Base-by-base conservation (phyloP, 2,113 vertebrate genomes). In the Myotis yumanensis region DNA sequence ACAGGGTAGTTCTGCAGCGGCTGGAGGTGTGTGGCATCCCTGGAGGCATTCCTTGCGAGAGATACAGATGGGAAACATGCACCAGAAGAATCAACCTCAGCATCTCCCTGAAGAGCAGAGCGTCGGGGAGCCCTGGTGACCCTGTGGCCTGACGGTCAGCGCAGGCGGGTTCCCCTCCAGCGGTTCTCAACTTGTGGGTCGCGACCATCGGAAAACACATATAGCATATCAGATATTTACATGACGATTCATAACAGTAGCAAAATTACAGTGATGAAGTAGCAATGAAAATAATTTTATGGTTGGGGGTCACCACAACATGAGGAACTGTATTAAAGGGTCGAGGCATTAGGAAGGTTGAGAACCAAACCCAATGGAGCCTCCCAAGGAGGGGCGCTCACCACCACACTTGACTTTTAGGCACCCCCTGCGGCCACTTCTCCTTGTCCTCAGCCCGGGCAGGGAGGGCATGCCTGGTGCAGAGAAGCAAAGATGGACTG, bases 401-500 rank as follows among this genome's bases (percentile, higher is more conserved):
- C 51, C 1, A 66, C 52, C 43, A 52, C 51, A 46, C 66, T 90
- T 91, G 30, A 86, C 62, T 37, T 76, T 14, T 71, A 22, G 23
- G 59, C 2, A 7, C 71, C 1, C 32, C 85, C 22, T 76, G 23
- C 7, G 46, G 48, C 2, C 11, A 8, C 81, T 8, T 57, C 76
- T 95, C 66, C 77, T 89, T 96, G n/a, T 93, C 12, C 16, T 80
- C 18, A 59, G 92, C 22, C 30, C 71, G 46, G 0, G 0, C 12
- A 32, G 9, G 22, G 57, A 5, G 11, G 54, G 84, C 77, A 86
- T 93, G 76, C 7, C 88, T 90, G 59, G 17, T 0, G 18, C 0
- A 95, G 92, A 81, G 89, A 82, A 81, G 89, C 51, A 83, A 54
- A 72, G 72, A 52, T n/a, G 62, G 66, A 68, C 57, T 62, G 73